Conservation (phyloP, 2,888 invertebrate genomes). For the Tipula unca region DNA sequence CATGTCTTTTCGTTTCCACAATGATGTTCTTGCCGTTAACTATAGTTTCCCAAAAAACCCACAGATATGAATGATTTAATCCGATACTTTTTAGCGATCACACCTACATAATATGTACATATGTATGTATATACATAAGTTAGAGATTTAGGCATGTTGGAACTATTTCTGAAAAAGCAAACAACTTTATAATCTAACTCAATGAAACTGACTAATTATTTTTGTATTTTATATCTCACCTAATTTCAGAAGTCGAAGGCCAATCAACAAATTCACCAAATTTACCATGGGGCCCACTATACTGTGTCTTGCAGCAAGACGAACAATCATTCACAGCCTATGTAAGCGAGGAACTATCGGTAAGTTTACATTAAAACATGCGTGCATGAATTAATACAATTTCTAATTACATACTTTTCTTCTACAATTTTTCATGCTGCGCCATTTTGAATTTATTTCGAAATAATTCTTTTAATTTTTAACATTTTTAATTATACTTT, state of each 20-base stretch:
- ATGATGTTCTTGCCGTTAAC: too few species aligned
- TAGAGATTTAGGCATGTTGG: too few species aligned
- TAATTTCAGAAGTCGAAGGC: slow-evolving; percentile 39
- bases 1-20: too few species aligned
- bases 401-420: neutral
- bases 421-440: slow-evolving; percentile 20
- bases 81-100: too few species aligned
- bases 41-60: too few species aligned
- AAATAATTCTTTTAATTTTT: neutral
- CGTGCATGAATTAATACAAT: neutral
- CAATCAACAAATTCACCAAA: slow-evolving; percentile 40
- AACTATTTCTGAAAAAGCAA: too few species aligned
- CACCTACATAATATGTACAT: too few species aligned
- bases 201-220: too few species aligned
- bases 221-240: neutral
- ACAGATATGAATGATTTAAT: too few species aligned
- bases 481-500: slow-evolving; percentile 20
- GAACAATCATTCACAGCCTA: slow-evolving; percentile 62
- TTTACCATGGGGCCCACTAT: slow-evolving; percentile 57
- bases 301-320: slow-evolving; percentile 63
- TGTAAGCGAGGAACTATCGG: slow-evolving; percentile 64
- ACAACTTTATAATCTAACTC: too few species aligned
- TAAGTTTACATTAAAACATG: slow-evolving; percentile 39
- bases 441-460: neutral
- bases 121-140: too few species aligned